Conservation (phyloP, 1,140 invertebrate genomes). For the Octopus bimaculoides region DNA sequence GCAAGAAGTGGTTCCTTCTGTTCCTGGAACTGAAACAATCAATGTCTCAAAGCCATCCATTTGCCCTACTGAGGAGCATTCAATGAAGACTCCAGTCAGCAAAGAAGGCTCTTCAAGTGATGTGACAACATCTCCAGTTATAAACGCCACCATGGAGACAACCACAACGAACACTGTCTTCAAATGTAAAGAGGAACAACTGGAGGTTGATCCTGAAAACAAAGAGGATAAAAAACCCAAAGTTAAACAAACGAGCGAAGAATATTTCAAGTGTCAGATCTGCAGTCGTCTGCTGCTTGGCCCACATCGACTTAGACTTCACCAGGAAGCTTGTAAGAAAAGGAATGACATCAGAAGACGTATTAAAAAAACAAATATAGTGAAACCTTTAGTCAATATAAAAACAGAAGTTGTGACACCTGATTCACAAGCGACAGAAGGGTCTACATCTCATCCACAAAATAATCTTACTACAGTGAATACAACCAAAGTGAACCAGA, state of each 20-base stretch:
- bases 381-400: neutral
- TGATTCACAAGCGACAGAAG: neutral
- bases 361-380: neutral
- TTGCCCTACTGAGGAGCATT: neutral
- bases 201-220: neutral
- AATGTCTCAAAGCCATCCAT: neutral
- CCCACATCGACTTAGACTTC: neutral
- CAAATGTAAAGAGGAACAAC: neutral
- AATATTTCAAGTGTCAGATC: constrained; percentile 6
- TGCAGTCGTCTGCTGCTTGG: constrained; percentile 3
- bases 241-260: neutral
- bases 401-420: neutral
- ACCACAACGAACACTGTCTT: neutral
- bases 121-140: neutral
- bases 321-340: constrained; percentile 1
- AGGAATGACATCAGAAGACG: neutral
- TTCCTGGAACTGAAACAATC: neutral
- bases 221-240: neutral
- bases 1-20: neutral
- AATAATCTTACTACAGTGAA: neutral
- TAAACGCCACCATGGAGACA: neutral
- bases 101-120: neutral
- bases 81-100: neutral
- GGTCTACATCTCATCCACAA: neutral
- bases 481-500: neutral